Evolutionary conservation across 2,113 vertebrate genomes (phyloP), one percentile per base, ranked within the genome.

Genomic region (Chaetodon trifascialis): DNA sequence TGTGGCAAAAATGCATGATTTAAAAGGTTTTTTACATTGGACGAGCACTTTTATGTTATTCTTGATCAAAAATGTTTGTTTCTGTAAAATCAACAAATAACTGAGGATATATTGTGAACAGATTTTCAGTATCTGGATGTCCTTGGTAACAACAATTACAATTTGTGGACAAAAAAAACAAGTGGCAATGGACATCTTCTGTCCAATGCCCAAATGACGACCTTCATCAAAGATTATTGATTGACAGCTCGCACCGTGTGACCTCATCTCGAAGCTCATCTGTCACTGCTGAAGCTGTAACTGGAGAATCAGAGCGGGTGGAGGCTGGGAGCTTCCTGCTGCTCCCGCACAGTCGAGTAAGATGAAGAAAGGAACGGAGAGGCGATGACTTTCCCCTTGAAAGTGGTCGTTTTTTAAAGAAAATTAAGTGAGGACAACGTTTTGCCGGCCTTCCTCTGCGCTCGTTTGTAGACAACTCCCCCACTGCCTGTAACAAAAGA

Each of bases 401-500:
- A 60, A 55, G 40, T 25, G 25, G 25, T 79, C 16, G 3, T 54
- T 81, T 64, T 44, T 30, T 25, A 62, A 52, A 36, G 66, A 60
- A 67, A 79, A 82, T 79, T 38, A 67, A 75, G 54, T 56, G 73
- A 79, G 75, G 80, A 72, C 23, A 8, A 44, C 58, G 23, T 84
- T 64, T 79, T 56, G 46, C 42, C 44, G 59, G 23, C 42, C 40
- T 58, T 34, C 60, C 65, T 75, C 11, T 72, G 54, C n/a, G 49
- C 52, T 51, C 4, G 14, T 84, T 74, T 81, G 80, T 62, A 38
- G 74, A 82, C 80, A 47, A 73, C 75, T 68, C 67, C 67, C 63
- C 47, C 30, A n/a, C 63, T 34, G 74, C 23, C 25, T 70, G 62
- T 15, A 73, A 84, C 75, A 82, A 79, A 77, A 63, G 74, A 38